These are phyloP conservation scores for Pseudoatta argentina DNA, from an alignment of 1,140 invertebrate genomes.

Conservation along the genomic window DNA sequence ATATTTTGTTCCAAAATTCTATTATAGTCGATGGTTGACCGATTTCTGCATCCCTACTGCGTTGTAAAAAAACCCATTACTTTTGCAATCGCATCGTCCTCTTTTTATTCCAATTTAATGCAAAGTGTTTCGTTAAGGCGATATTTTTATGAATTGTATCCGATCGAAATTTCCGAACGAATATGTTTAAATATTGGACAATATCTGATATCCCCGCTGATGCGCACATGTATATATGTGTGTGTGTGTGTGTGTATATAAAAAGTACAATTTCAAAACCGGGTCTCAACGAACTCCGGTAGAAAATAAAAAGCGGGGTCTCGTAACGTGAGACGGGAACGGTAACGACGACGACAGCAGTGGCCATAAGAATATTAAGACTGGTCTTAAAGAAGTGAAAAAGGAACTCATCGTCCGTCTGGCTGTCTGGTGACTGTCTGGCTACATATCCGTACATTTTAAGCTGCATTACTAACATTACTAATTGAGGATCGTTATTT, in stretches of 20 bases:
- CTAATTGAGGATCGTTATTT: neutral
- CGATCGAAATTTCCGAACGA: neutral
- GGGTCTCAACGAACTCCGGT: neutral
- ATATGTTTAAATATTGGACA: neutral
- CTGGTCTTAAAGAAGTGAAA: constrained; percentile 63
- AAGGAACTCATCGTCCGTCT: constrained; percentile 65
- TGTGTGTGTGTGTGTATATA: neutral
- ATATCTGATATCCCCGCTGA: neutral
- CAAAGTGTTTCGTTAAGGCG: neutral
- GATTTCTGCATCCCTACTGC: no score
- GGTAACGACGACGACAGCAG: constrained; percentile 37
- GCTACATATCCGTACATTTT: constrained; percentile 11
- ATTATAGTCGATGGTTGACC: no score
- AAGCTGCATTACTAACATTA: constrained; percentile 22
- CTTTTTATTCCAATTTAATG: no score
- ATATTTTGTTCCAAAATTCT: no score
- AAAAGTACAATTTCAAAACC: constrained; percentile 63
- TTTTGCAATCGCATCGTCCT: no score
- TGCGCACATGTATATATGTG: no score
- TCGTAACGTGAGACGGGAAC: constrained; percentile 20
- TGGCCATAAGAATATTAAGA: constrained; percentile 70
- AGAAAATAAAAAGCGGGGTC: constrained; percentile 30
- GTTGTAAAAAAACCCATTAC: no score
- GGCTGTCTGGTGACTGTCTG: constrained; percentile 79
- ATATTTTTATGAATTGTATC: neutral